Conservation (phyloP, 2,797 vertebrate species). For the Brachyalestes nurse region DNA sequence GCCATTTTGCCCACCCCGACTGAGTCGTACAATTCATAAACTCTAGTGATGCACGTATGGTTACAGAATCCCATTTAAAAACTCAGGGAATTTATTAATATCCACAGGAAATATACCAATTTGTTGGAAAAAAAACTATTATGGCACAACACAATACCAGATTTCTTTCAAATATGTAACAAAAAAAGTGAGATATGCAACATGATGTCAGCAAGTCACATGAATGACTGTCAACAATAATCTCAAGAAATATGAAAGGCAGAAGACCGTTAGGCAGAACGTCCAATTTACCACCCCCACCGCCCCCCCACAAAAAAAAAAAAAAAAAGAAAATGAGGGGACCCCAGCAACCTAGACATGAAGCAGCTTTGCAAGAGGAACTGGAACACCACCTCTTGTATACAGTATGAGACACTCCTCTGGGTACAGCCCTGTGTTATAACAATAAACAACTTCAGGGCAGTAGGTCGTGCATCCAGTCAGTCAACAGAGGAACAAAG, state of each 20-base stretch:
- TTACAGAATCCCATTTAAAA: slow-evolving; percentile 30
- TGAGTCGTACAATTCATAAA: neutral
- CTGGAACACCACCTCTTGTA: slow-evolving; percentile 9
- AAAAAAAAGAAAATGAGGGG: neutral
- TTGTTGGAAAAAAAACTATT: slow-evolving; percentile 18
- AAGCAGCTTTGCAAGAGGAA: slow-evolving; percentile 30
- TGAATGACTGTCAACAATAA: slow-evolving; percentile 18
- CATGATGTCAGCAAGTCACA: slow-evolving; percentile 29
- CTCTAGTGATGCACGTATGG: slow-evolving; percentile 6
- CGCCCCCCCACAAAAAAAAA: no score
- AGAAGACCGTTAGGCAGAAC: neutral
- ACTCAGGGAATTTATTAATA: slow-evolving; percentile 47
- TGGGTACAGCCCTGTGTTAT: slow-evolving; percentile 33
- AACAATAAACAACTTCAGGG: neutral
- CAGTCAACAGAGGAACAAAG: slow-evolving; percentile 7
- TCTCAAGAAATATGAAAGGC: slow-evolving; percentile 16
- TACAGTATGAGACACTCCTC: neutral
- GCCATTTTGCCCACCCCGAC: neutral
- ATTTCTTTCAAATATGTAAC: slow-evolving; percentile 18
- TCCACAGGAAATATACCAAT: slow-evolving; percentile 33
- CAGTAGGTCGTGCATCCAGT: slow-evolving; percentile 8
- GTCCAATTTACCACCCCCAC: no score
- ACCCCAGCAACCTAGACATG: slow-evolving; percentile 5
- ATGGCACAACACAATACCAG: slow-evolving; percentile 45
- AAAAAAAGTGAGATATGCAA: slow-evolving; percentile 28